These are phyloP conservation scores for Ganaspis brasiliensis DNA, from an alignment of 2,888 invertebrate genomes.

Conservation along the genomic window DNA sequence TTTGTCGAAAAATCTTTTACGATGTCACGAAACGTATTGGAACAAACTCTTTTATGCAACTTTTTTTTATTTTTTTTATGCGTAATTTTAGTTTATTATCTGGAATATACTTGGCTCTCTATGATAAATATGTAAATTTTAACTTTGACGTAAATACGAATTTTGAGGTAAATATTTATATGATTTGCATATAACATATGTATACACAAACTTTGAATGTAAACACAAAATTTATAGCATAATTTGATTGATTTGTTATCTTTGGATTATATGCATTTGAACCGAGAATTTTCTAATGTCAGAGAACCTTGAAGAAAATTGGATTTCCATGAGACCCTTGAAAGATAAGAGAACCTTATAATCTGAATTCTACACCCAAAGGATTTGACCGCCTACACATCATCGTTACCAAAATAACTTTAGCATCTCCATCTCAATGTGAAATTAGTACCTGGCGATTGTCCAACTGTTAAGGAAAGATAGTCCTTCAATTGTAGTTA, in stretches of 20 bases:
- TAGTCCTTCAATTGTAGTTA: constrained; percentile 30
- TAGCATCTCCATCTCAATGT: constrained; percentile 15
- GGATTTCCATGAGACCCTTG: too few species aligned
- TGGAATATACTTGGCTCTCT: background rate
- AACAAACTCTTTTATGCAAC: background rate
- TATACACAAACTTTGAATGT: too few species aligned
- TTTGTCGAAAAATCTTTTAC: background rate
- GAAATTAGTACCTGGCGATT: constrained; percentile 21
- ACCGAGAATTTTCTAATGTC: background rate
- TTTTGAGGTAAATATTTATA: too few species aligned
- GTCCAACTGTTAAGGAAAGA: constrained; percentile 19
- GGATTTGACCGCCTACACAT: constrained; percentile 4
- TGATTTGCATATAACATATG: too few species aligned
- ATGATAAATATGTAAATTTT: background rate
- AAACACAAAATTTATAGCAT: too few species aligned
- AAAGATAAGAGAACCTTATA: too few species aligned
- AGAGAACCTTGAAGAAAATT: background rate
- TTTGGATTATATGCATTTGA: background rate
- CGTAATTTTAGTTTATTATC: background rate
- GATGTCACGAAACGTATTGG: constrained; percentile 15
- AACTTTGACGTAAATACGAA: too few species aligned
- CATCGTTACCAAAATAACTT: constrained; percentile 30
- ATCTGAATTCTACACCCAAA: background rate
- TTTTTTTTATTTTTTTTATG: background rate
- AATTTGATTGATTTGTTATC: too few species aligned